A percentile compares a stretch with the other conserved stretches of the same genome.
These are phyloP conservation scores for Drosophila robusta DNA, from an alignment of 2,888 invertebrate genomes.

Conservation along the genomic window DNA sequence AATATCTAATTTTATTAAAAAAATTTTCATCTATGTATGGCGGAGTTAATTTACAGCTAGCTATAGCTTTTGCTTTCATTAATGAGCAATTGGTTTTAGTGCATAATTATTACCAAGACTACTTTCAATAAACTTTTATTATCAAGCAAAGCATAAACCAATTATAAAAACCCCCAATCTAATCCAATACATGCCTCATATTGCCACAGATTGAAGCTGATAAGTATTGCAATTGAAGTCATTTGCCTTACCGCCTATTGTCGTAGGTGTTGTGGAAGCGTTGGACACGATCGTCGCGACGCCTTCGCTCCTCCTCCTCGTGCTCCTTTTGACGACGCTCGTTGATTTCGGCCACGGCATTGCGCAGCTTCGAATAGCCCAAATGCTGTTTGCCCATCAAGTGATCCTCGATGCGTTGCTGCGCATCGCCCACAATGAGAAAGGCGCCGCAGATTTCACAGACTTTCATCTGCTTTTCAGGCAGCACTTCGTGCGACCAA, in stretches of 20 bases:
- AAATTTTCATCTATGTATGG: no score
- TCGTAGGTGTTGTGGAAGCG: conserved; percentile 67
- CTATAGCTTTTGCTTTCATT: no score
- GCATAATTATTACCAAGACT: no score
- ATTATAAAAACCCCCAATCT: no score
- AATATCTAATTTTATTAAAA: no score
- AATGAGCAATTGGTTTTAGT: no score
- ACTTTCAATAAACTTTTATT: no score
- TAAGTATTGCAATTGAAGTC: neutral
- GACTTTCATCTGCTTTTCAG: conserved; percentile 99
- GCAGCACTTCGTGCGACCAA: conserved; percentile 93
- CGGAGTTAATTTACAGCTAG: no score
- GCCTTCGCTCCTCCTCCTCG: conserved; percentile 86
- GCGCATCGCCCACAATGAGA: conserved; percentile 99
- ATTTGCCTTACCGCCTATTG: conserved; percentile 64
- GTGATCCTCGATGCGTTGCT: conserved; percentile 98
- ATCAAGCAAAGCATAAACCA: no score
- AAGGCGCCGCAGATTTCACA: conserved; percentile 99
- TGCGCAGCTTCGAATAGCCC: conserved; percentile 91
- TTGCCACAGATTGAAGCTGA: neutral
- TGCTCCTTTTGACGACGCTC: conserved; percentile 87
- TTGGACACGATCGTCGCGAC: conserved; percentile 81
- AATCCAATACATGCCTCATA: no score
- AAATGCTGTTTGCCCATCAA: conserved; percentile 99
- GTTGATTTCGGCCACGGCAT: conserved; percentile 89